phyloP scores from a whole-genome alignment of 2,888 invertebrate species.

The Buathra laborator region DNA sequence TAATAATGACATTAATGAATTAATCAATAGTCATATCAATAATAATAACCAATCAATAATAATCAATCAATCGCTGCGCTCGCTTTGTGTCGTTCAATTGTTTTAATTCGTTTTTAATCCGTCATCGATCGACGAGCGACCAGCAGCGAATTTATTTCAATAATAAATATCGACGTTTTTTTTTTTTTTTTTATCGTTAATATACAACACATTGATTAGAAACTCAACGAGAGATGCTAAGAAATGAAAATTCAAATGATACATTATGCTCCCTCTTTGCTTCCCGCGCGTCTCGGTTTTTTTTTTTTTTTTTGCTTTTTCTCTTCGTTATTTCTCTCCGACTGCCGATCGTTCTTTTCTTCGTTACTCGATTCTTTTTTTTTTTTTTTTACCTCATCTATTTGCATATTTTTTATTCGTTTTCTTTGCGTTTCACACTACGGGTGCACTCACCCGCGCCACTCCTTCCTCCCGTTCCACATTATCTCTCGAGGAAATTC shows the following conservation, averaged over 20 bases:
- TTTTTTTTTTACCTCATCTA: conserved; percentile 37
- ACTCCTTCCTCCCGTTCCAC: conserved; percentile 64
- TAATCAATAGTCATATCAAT: conserved; percentile 67
- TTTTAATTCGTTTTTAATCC: conserved; percentile 61
- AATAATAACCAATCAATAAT: conserved; percentile 69
- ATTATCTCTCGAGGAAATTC: conserved; percentile 43
- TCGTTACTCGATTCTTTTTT: conserved; percentile 39
- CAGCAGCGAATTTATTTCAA: conserved; percentile 56
- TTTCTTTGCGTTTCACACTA: conserved; percentile 49
- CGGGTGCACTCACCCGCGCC: conserved; percentile 70
- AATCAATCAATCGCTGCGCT: conserved; percentile 64
- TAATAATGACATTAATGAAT: conserved; percentile 71
- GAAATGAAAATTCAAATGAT: conserved; percentile 71
- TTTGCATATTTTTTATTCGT: conserved; percentile 12
- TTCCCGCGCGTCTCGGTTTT: conserved; percentile 44
- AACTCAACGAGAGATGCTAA: conserved; percentile 81
- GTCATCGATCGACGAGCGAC: conserved; percentile 51
- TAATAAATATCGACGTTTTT: conserved; percentile 62
- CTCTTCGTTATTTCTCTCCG: conserved; percentile 17
- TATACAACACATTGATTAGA: conserved; percentile 70
- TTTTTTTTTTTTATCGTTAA: conserved; percentile 23
- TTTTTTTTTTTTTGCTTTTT: conserved; percentile 30
- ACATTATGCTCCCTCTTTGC: conserved; percentile 49
- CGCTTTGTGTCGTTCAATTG: conserved; percentile 59
- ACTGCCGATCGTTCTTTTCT: conserved; percentile 32